Percentiles rank a stretch among this genome's conserved stretches.
Conservation (phyloP, 2,113 vertebrate genomes). For the Choloepus hoffmanni region DNA sequence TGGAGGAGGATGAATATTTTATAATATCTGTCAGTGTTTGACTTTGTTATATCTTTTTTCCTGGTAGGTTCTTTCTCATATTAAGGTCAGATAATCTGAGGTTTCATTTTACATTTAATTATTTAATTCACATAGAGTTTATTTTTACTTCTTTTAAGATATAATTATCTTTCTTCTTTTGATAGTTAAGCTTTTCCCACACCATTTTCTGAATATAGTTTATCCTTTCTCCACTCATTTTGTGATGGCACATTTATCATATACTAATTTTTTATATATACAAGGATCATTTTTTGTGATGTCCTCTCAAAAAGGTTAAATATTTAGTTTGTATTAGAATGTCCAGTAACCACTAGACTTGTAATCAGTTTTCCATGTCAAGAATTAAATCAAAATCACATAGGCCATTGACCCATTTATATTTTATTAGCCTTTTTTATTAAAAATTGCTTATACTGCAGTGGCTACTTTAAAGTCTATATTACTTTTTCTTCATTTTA, state of each 20-base stretch:
- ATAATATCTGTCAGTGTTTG: background rate
- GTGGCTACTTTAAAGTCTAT: background rate
- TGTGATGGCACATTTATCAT: background rate
- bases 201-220: background rate
- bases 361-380: background rate
- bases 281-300: background rate
- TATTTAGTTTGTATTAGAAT: slow-evolving; percentile 6
- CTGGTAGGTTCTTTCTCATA: background rate
- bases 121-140: slow-evolving; percentile 36
- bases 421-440: background rate
- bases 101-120: slow-evolving; percentile 13
- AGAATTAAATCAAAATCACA: background rate
- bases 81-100: background rate
- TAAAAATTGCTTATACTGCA: background rate
- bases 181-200: background rate
- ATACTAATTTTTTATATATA: background rate
- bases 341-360: background rate
- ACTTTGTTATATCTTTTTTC: background rate
- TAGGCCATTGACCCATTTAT: background rate
- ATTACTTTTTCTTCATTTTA: slow-evolving; percentile 59
- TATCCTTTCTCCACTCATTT: background rate
- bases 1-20: background rate
- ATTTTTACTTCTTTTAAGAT: background rate
- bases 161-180: background rate
- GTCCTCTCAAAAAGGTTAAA: background rate